phyloP scores from a whole-genome alignment of 2,113 vertebrate species.

The Alaudala cheleensis region DNA sequence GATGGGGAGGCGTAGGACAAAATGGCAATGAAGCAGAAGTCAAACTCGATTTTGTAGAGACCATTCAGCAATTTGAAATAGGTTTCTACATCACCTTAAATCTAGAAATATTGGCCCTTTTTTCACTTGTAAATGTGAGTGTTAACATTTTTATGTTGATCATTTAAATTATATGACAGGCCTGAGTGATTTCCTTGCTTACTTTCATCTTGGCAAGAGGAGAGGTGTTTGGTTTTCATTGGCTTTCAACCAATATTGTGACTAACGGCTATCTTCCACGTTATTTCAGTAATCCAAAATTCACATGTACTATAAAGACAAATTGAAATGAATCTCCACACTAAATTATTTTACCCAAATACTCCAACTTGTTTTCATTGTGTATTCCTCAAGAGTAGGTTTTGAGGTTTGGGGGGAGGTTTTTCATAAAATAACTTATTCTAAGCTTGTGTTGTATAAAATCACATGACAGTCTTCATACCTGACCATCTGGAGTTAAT shows the following conservation, averaged over 20 bases:
- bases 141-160: neutral
- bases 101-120: neutral
- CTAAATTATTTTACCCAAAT: neutral
- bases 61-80: neutral
- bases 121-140: neutral
- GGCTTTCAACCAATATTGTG: neutral
- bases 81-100: neutral
- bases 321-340: neutral
- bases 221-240: neutral
- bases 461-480: neutral
- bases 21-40: neutral
- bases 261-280: neutral
- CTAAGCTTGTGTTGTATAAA: neutral
- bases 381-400: neutral
- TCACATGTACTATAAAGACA: neutral
- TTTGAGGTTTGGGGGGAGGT: neutral
- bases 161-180: neutral
- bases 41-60: neutral
- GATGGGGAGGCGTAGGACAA: neutral
- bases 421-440: neutral
- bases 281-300: neutral
- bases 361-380: neutral
- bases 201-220: neutral
- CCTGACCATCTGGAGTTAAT: neutral
- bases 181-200: neutral